phyloP scores from a whole-genome alignment of 2,888 invertebrate genomes.

The Campoletis raptor region DNA sequence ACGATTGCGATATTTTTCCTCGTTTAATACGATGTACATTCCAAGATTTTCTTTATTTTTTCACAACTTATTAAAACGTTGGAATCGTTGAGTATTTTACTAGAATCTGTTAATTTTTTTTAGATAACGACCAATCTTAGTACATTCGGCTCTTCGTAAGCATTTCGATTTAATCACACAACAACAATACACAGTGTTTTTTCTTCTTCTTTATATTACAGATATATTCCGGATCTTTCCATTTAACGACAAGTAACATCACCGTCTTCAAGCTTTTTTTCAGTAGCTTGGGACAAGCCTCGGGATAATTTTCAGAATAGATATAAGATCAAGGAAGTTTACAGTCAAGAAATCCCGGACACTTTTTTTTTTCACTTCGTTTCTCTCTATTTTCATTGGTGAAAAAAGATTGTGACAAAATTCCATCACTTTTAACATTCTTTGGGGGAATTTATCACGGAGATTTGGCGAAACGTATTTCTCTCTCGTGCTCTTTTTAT shows the following conservation, averaged over 20 bases:
- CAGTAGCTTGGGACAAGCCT: slow-evolving; percentile 16
- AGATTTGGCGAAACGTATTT: not conserved
- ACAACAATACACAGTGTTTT: slow-evolving; percentile 83
- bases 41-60: slow-evolving; percentile 12
- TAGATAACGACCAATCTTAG: not conserved
- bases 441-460: slow-evolving; percentile 4
- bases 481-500: not conserved
- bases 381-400: slow-evolving; percentile 1
- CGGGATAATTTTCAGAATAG: slow-evolving; percentile 12
- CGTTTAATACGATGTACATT: slow-evolving; percentile 44
- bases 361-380: not conserved
- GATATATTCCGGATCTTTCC: slow-evolving; percentile 81
- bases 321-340: slow-evolving; percentile 8
- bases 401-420: slow-evolving; percentile 15
- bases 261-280: slow-evolving; percentile 48
- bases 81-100: not conserved
- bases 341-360: slow-evolving; percentile 2
- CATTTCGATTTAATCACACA: slow-evolving; percentile 83
- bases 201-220: slow-evolving; percentile 79
- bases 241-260: slow-evolving; percentile 82
- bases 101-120: not conserved
- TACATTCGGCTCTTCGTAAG: slow-evolving; percentile 70
- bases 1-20: not conserved
- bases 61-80: slow-evolving; percentile 26
- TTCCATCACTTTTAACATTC: slow-evolving; percentile 22